Evolutionary conservation across 1,140 invertebrate genomes (phyloP).

Genomic region (Zaprionus taronus): DNA sequence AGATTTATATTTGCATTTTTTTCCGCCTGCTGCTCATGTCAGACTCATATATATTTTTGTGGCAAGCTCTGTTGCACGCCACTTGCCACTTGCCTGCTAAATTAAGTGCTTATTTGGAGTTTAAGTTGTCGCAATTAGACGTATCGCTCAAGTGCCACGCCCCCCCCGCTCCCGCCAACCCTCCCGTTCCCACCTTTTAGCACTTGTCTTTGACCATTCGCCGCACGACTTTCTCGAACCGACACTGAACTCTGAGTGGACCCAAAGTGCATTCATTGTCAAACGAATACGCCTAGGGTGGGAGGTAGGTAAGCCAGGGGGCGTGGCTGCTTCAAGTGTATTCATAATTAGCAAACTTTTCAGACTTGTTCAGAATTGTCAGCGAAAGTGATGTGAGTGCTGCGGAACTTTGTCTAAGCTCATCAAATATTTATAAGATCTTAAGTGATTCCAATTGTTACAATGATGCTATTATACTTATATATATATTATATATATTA

Average conservation of each 20-base stretch:
- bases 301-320: neutral
- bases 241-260: constrained; percentile 20
- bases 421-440: constrained; percentile 1
- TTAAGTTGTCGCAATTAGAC: constrained; percentile 80
- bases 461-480: neutral
- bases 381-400: constrained; percentile 29
- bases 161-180: neutral
- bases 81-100: constrained; percentile 73
- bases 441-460: constrained; percentile 4
- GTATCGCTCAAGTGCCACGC: constrained; percentile 56
- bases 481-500: too few relatives aligned
- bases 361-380: constrained; percentile 66
- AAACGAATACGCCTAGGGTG: neutral
- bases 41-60: constrained; percentile 13
- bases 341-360: constrained; percentile 65
- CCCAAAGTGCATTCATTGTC: constrained; percentile 20
- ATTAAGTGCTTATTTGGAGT: constrained; percentile 81
- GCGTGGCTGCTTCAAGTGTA: constrained; percentile 10
- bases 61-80: constrained; percentile 29
- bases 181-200: neutral
- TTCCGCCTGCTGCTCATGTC: constrained; percentile 52
- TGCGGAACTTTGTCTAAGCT: neutral
- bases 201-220: constrained; percentile 51
- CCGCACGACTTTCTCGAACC: constrained; percentile 2
- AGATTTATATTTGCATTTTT: constrained; percentile 46